These are phyloP conservation scores for Emydoidea blandingii DNA, from an alignment of 2,797 vertebrate species.

Conservation along the genomic window DNA sequence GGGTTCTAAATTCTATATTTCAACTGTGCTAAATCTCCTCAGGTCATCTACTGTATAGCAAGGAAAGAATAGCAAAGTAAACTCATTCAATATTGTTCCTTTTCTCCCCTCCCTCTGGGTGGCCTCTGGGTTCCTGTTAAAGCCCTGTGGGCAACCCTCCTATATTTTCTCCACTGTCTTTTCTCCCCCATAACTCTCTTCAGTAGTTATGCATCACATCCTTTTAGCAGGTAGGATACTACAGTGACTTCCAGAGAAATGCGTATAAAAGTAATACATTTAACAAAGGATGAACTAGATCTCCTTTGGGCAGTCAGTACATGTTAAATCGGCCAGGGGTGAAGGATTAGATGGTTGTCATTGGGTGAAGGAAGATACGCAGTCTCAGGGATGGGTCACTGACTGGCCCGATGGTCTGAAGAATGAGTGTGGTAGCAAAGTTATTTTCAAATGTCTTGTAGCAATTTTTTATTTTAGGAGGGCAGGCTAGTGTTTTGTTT, in stretches of 20 bases:
- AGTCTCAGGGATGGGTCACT: background rate
- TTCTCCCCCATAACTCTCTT: background rate
- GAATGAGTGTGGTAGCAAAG: background rate
- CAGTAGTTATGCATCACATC: background rate
- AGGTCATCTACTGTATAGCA: background rate
- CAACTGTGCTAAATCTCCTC: background rate
- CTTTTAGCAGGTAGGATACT: background rate
- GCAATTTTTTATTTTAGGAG: background rate
- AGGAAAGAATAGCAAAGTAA: background rate
- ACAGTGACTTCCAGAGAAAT: background rate
- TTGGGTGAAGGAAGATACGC: background rate
- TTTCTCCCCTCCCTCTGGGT: accelerated
- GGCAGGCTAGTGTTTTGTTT: background rate
- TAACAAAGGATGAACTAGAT: background rate
- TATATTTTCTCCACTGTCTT: background rate
- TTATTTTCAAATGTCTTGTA: background rate
- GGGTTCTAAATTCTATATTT: background rate
- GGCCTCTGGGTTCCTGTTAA: background rate
- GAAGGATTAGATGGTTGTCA: background rate
- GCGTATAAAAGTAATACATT: background rate
- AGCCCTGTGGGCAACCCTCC: background rate
- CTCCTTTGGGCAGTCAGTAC: background rate
- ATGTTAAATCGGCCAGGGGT: background rate
- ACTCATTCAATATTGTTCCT: background rate
- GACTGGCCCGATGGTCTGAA: background rate